These are phyloP conservation scores for Circaetus cinerascens DNA, from an alignment of 2,113 vertebrate species.

Conservation along the genomic window DNA sequence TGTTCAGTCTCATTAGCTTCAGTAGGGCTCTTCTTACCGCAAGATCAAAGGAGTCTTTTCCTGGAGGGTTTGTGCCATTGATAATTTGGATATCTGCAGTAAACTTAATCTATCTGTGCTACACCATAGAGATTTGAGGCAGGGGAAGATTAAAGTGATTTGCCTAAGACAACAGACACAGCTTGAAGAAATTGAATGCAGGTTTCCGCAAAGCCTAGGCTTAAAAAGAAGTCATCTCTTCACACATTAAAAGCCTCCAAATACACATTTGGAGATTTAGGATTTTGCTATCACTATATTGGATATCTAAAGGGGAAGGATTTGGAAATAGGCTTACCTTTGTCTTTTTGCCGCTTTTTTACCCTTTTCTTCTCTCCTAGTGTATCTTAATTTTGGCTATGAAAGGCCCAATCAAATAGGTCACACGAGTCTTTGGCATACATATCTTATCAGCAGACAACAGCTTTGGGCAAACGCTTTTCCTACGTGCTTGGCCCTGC, in stretches of 20 bases:
- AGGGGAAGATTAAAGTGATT: constrained; percentile 55
- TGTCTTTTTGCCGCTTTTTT: not conserved
- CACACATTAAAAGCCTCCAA: not conserved
- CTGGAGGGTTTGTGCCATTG: constrained; percentile 38
- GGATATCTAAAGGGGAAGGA: not conserved
- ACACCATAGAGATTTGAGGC: constrained; percentile 3
- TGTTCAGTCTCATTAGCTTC: not conserved
- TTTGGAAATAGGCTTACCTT: not conserved
- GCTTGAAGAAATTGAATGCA: constrained; percentile 3
- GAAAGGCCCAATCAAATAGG: not conserved
- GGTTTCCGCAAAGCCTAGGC: constrained; percentile 13
- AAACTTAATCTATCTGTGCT: constrained; percentile 44
- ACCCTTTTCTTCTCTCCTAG: not conserved
- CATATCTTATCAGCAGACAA: not conserved
- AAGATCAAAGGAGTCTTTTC: constrained; percentile 25
- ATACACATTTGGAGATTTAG: not conserved
- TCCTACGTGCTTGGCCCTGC: not conserved
- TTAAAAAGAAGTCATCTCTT: constrained; percentile 18
- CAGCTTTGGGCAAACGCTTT: not conserved
- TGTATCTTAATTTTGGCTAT: not conserved
- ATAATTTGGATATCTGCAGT: constrained; percentile 49
- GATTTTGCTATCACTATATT: not conserved
- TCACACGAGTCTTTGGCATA: not conserved
- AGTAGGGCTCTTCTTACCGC: not conserved
- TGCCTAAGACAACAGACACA: not conserved